Percentiles rank a stretch among this genome's conserved stretches.
phyloP scores from a whole-genome alignment of 2,797 vertebrate genomes.

The Euthynnus affinis region DNA sequence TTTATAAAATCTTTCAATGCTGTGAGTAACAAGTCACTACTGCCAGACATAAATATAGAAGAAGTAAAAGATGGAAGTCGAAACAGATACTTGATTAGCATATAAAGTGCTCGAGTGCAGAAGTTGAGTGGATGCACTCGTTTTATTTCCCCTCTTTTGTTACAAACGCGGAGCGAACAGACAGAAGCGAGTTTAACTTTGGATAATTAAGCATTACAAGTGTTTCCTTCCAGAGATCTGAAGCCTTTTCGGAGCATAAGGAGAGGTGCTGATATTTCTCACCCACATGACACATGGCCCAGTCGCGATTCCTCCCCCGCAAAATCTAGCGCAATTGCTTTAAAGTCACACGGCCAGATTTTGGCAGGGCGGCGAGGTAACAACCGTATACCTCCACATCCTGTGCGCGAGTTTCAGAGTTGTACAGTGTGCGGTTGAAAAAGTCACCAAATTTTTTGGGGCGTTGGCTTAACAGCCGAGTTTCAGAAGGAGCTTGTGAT shows the following conservation, averaged over 20 bases:
- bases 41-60: too few relatives aligned
- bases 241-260: constrained; percentile 82
- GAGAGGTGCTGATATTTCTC: constrained; percentile 83
- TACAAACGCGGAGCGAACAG: constrained; percentile 30
- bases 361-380: constrained; percentile 56
- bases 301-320: constrained; percentile 75
- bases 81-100: too few relatives aligned
- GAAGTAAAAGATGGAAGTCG: too few relatives aligned
- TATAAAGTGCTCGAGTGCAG: not conserved
- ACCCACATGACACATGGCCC: constrained; percentile 80
- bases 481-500: constrained; percentile 2
- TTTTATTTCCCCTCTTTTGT: constrained; percentile 26
- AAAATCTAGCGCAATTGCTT: constrained; percentile 71
- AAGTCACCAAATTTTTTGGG: constrained; percentile 45
- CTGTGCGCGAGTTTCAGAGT: constrained; percentile 57
- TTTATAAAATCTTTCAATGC: not conserved
- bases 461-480: constrained; percentile 36
- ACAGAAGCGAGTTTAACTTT: constrained; percentile 53
- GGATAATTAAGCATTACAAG: constrained; percentile 48
- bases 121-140: not conserved
- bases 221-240: constrained; percentile 71
- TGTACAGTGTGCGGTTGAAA: constrained; percentile 36
- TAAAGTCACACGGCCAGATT: constrained; percentile 70
- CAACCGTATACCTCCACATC: constrained; percentile 63
- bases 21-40: not conserved